These are phyloP conservation scores for Caerostris extrusa DNA, from an alignment of 1,140 invertebrate species.

Conservation along the genomic window DNA sequence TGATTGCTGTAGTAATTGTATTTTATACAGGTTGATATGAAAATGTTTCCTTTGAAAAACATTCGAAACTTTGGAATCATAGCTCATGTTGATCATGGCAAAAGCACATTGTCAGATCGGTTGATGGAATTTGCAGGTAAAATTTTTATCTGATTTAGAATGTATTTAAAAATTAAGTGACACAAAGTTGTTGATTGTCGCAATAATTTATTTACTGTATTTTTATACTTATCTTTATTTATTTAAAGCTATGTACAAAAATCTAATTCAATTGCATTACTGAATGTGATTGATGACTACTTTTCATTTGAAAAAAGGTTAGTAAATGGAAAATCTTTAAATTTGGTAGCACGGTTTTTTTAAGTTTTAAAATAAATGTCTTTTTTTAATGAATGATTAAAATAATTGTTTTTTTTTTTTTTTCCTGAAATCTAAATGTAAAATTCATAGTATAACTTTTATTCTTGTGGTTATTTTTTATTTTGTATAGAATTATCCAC, in stretches of 20 bases:
- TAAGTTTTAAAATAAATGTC: no score
- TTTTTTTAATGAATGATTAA: no score
- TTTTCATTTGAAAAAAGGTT: not conserved
- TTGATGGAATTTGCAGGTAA: slow-evolving; percentile 79
- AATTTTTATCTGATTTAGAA: not conserved
- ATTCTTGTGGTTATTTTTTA: no score
- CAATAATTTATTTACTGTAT: not conserved
- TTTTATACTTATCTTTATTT: not conserved
- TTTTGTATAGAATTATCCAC: no score
- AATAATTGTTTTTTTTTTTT: no score
- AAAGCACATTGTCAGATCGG: slow-evolving; percentile 81
- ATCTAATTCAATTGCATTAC: not conserved
- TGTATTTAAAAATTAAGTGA: not conserved
- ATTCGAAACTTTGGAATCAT: slow-evolving; percentile 81
- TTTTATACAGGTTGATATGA: slow-evolving; percentile 74
- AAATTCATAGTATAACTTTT: no score
- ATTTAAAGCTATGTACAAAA: not conserved
- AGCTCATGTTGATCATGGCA: slow-evolving; percentile 81
- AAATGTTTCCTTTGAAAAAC: slow-evolving; percentile 75
- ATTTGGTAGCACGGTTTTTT: not conserved
- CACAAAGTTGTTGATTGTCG: not conserved
- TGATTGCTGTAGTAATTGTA: not conserved
- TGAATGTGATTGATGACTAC: not conserved
- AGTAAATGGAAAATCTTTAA: not conserved
- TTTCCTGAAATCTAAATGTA: no score